phyloP scores from a whole-genome alignment of 2,113 vertebrate genomes.

The Atherinomorus stipes region DNA sequence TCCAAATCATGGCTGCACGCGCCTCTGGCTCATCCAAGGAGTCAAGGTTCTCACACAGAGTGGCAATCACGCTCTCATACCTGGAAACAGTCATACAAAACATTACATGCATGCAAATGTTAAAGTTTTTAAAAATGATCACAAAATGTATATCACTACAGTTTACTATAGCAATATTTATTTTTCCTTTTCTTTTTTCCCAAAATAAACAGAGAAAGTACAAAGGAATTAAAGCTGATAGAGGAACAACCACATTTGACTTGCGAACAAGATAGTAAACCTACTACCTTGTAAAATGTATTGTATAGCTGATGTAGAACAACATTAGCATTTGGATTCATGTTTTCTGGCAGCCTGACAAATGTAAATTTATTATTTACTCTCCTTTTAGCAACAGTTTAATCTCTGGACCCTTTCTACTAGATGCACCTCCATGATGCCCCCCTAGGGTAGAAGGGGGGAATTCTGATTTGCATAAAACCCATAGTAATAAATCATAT shows the following conservation, averaged over 20 bases:
- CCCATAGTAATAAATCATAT: background rate
- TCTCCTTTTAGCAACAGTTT: background rate
- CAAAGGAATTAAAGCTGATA: background rate
- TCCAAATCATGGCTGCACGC: constrained; percentile 98
- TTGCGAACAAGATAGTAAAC: constrained; percentile 2
- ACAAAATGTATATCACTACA: background rate
- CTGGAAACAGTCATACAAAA: constrained; percentile 70
- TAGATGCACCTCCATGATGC: background rate
- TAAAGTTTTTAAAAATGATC: background rate
- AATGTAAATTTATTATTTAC: constrained; percentile 34
- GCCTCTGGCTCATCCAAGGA: constrained; percentile 97
- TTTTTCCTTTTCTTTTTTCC: background rate
- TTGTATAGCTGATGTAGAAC: constrained; percentile 2
- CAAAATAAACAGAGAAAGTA: background rate
- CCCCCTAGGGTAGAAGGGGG: background rate
- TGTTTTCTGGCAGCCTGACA: constrained; percentile 34
- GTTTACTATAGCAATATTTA: constrained; percentile 1
- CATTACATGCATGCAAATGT: background rate
- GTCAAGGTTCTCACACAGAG: constrained; percentile 96
- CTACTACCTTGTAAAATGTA: background rate
- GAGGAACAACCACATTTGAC: background rate
- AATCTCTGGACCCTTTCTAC: background rate
- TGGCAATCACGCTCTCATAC: constrained; percentile 97
- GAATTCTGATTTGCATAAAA: constrained; percentile 36
- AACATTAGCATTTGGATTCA: background rate